Base-by-base conservation (phyloP, 2,113 vertebrate genomes). In the Brachypodius melanocephalos region DNA sequence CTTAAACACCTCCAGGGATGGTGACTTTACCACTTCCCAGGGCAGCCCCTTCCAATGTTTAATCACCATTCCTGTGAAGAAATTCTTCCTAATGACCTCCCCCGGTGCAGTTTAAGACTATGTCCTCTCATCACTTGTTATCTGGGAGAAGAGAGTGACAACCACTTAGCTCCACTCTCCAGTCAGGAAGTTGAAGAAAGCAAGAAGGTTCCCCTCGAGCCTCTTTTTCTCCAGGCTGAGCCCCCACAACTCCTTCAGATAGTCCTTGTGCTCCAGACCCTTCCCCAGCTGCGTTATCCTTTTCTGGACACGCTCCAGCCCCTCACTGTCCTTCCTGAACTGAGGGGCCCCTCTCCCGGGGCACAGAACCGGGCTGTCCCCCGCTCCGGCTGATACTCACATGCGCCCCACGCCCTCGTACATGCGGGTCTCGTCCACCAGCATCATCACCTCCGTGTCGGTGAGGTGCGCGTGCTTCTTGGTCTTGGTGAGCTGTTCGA, bases 401-500 rank as follows among this genome's bases (percentile, higher is more conserved):
- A 99, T 99, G 94, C 99, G 98, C 57, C 99, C 99, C 32, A 99
- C 98, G 20, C 99, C 99, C 98, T 99, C 99, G 72, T 99, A 99
- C 98, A 99, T 99, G 83, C 98, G 98, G 25, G 99, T 99, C 93
- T 98, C 98, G 36, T 98, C 98, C 28, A 98, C 98, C 85, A 99
- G 97, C 42, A 97, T 97, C 79, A 98, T 97, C 75, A 99, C 98
- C 96, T 99, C 99, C 2, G 96, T 95, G 88, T 99, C 98, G 1
- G 99, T 99, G 58, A 99, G 98, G 72, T 98, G 98, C 2, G 99
- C 98, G 29, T 99, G 99, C 83, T 99, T 99, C 98, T 99, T 99
- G 8, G 98, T 98, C 40, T 98, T 98, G 86, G 96, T 98, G 78
- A 99, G 98, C 96, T 99, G 99, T 65, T 99, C 99, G 87, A 99